Evolutionary conservation across 2,113 vertebrate genomes (phyloP).

Genomic region (Calyptomena viridis): DNA sequence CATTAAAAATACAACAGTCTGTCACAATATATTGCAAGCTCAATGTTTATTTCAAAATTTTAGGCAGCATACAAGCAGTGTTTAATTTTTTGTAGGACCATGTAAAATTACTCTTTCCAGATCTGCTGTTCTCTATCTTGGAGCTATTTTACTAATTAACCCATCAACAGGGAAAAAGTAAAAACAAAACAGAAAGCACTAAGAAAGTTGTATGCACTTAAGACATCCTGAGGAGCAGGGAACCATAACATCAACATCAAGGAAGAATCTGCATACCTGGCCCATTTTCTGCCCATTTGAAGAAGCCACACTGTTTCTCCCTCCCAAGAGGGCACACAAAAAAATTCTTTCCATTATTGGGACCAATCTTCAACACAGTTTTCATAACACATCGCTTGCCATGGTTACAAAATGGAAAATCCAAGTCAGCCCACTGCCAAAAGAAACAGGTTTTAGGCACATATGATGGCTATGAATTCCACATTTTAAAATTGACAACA

Average conservation of each 20-base stretch:
- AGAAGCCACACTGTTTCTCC: constrained; percentile 88
- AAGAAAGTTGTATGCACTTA: not conserved
- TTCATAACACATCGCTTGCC: constrained; percentile 84
- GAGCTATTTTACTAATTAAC: not conserved
- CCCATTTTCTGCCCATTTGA: constrained; percentile 84
- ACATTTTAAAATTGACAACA: not conserved
- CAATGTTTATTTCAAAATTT: not conserved
- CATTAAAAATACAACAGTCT: not conserved
- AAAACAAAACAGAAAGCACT: not conserved
- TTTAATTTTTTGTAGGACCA: not conserved
- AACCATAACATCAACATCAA: constrained; percentile 41
- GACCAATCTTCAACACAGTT: constrained; percentile 90
- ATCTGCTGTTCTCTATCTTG: not conserved
- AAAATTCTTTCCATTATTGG: constrained; percentile 90
- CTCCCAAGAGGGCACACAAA: constrained; percentile 83
- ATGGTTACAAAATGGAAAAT: constrained; percentile 88
- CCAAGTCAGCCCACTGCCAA: constrained; percentile 89
- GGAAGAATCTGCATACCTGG: constrained; percentile 65
- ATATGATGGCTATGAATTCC: not conserved
- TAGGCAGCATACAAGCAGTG: not conserved
- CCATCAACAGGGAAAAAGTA: not conserved
- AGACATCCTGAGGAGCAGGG: not conserved
- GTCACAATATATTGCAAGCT: not conserved
- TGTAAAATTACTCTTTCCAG: not conserved
- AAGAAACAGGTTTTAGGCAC: not conserved